Percentiles rank a stretch among this genome's conserved stretches.
Evolutionary conservation across 2,797 vertebrate species (phyloP).

Genomic region (Oceanodroma leucorhoa): DNA sequence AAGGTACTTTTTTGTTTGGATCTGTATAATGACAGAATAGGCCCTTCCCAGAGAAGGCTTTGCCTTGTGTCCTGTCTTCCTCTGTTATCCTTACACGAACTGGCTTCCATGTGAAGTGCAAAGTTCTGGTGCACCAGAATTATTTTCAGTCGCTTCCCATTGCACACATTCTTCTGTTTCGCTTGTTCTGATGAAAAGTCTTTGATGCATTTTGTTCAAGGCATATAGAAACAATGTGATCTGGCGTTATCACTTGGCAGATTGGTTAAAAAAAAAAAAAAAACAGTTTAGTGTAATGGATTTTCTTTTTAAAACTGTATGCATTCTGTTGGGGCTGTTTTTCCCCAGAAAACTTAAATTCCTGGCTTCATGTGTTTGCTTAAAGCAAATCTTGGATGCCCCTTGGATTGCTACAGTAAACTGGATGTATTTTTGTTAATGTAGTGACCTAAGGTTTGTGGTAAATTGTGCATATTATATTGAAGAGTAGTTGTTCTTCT

Average conservation of each 20-base stretch:
- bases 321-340: neutral
- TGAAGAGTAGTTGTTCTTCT: neutral
- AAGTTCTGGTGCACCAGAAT: neutral
- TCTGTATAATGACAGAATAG: neutral
- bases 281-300: neutral
- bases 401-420: neutral
- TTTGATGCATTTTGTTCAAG: neutral
- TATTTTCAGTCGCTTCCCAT: neutral
- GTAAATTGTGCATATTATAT: neutral
- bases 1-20: slow-evolving; percentile 77
- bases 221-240: neutral
- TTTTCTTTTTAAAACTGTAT: neutral
- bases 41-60: neutral
- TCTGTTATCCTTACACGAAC: neutral
- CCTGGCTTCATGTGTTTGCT: neutral
- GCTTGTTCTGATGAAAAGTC: neutral
- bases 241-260: neutral
- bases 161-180: neutral
- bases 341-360: neutral
- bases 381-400: neutral
- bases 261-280: neutral
- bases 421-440: neutral
- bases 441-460: neutral
- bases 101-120: neutral
- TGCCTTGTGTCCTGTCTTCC: neutral